Percentiles rank a stretch among this genome's conserved stretches.
These are phyloP conservation scores for Miniopterus natalensis DNA, from an alignment of 2,113 vertebrate genomes.

Conservation along the genomic window DNA sequence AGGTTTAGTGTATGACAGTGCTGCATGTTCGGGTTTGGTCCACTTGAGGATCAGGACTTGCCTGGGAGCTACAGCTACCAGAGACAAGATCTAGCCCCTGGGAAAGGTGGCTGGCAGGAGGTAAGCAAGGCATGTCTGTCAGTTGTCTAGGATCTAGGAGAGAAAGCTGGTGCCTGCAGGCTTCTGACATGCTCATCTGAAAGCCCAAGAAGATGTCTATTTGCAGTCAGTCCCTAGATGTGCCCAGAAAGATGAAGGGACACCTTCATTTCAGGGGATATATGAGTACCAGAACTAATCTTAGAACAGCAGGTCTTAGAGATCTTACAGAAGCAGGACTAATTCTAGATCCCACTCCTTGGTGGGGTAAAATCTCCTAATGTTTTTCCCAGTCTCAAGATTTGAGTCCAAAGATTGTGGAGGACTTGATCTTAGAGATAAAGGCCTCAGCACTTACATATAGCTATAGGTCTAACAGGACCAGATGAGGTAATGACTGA, in stretches of 20 bases:
- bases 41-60: background rate
- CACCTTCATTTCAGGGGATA: background rate
- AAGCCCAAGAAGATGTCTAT: background rate
- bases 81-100: background rate
- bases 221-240: background rate
- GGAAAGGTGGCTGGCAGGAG: background rate
- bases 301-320: background rate
- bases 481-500: background rate
- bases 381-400: background rate
- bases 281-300: conserved; percentile 53
- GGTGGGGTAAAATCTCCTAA: conserved; percentile 2
- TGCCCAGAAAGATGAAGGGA: background rate
- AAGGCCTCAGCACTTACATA: background rate
- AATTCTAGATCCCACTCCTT: conserved; percentile 45
- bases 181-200: background rate
- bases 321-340: conserved; percentile 38
- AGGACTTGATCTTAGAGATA: background rate
- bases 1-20: background rate
- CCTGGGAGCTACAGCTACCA: background rate
- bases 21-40: background rate
- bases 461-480: background rate
- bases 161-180: background rate
- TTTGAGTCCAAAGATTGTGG: background rate
- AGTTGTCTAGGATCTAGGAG: background rate
- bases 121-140: background rate